A percentile compares a stretch with the other conserved stretches of the same genome.
phyloP scores from a whole-genome alignment of 2,113 vertebrate species.

The Serilophus lunatus region DNA sequence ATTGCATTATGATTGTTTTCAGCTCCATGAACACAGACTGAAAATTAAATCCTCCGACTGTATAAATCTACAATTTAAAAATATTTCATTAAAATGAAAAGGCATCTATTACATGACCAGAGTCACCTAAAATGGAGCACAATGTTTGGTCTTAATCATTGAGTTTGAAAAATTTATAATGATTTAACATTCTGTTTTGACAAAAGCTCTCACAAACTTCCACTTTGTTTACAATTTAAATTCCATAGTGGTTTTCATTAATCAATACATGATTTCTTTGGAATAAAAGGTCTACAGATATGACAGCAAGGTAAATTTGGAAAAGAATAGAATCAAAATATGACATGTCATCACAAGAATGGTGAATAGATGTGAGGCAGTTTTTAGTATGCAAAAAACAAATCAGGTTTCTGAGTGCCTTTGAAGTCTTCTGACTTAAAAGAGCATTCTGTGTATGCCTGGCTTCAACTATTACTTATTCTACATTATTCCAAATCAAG shows the following conservation, averaged over 20 bases:
- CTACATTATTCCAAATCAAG: background rate
- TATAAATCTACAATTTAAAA: background rate
- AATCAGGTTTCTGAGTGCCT: background rate
- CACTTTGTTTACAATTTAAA: background rate
- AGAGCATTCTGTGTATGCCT: background rate
- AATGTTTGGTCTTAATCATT: background rate
- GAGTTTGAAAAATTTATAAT: conserved; percentile 8
- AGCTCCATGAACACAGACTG: background rate
- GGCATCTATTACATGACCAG: background rate
- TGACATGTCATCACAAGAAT: background rate
- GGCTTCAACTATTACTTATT: background rate
- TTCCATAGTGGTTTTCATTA: background rate
- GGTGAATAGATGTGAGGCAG: background rate
- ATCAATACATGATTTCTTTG: conserved; percentile 1
- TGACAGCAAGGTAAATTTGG: background rate
- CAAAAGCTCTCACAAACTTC: background rate
- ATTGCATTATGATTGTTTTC: background rate
- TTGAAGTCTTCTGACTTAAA: conserved; percentile 5
- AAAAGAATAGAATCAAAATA: background rate
- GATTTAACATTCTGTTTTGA: background rate
- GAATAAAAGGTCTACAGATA: conserved; percentile 2
- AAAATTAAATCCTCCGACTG: background rate
- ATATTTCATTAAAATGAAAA: background rate
- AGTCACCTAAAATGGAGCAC: background rate
- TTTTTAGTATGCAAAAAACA: background rate